Evolutionary conservation across 1,140 invertebrate species (phyloP), one percentile per base, ranked within the genome.

Genomic region (Hycleus phaleratus): DNA sequence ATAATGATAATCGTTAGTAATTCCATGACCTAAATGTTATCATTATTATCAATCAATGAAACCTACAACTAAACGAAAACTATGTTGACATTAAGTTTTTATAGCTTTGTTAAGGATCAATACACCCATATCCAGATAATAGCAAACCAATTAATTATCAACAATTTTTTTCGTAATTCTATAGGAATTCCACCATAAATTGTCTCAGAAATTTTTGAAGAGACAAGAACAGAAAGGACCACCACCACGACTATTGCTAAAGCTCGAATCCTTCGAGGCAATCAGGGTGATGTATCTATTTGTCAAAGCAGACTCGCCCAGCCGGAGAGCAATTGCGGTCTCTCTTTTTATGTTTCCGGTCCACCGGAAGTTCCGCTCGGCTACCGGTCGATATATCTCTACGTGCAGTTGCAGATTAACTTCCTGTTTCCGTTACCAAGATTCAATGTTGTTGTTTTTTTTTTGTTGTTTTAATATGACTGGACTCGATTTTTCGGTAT

Each of bases 261-360:
- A 4, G 32, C 42, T 39, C 32, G 40, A 46, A 46, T 46, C 44
- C 49, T 58, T 50, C 26, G 26, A 46, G 56, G 56, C 48, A 51
- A 50, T 46, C 49, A 49, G 38, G 24, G 32, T 56, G 54, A 58
- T 61, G 61, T 66, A 62, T 65, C 63, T 68, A 68, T 68, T 68
- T 65, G 61, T 68, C 63, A 63, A 62, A 65, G 58, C 55, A 52
- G 58, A 49, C 48, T 58, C 49, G 55, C 43, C 58, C 59, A 55
- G 54, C 62, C 61, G 62, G 60, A 66, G 66, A 68, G 68, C 68
- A 66, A 71, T 72, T 69, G 70, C 69, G 68, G 70, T 70, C 68
- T 69, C 70, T 72, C 70, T 72, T 72, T 72, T 72, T 72, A 72
- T 70, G 69, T 72, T 72, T 72, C 71, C 71, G 71, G 71, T 69